Evolutionary conservation across 2,113 vertebrate species (phyloP).

Genomic region (Formicarius rufipectus): DNA sequence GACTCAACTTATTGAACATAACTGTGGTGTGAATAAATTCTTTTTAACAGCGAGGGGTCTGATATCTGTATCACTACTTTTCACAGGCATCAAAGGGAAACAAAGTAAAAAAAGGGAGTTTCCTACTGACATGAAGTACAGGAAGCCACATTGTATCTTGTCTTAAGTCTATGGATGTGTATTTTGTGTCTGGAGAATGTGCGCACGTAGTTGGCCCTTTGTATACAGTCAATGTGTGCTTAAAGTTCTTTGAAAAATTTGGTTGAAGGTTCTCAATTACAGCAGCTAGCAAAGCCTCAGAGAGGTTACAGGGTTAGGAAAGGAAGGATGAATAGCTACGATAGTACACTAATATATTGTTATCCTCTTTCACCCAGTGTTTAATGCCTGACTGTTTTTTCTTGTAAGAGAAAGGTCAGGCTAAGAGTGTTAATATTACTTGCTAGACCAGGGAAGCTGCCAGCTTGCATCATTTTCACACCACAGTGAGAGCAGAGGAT

Average conservation of each 20-base stretch:
- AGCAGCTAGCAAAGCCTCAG: neutral
- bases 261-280: neutral
- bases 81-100: neutral
- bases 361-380: neutral
- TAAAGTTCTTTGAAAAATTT: neutral
- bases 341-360: neutral
- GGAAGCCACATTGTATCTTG: neutral
- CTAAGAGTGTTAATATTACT: neutral
- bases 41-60: neutral
- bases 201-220: neutral
- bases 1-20: slow-evolving; percentile 11
- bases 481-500: neutral
- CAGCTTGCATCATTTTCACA: neutral
- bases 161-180: neutral
- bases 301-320: neutral
- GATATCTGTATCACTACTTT: neutral
- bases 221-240: neutral
- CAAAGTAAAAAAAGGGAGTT: neutral
- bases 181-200: neutral
- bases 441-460: neutral
- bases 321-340: neutral
- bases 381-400: neutral
- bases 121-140: neutral
- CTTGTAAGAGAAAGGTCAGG: neutral
- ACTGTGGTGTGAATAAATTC: slow-evolving; percentile 2